Base-by-base conservation (phyloP, 2,113 vertebrate genomes). In the Cyanocitta stelleri region DNA sequence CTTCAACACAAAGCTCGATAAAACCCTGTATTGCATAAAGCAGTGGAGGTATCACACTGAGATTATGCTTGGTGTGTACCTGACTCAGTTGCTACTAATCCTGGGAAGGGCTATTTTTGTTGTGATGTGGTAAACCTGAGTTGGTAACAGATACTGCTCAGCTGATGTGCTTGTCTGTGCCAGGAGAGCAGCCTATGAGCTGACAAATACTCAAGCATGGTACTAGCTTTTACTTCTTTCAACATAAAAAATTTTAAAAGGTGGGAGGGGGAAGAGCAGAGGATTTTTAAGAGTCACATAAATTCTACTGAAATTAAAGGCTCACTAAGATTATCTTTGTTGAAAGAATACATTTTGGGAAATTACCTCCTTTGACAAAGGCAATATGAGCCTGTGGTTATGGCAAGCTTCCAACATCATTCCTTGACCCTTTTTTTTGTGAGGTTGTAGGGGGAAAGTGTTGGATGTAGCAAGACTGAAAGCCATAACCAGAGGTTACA, bases 11-110 rank as follows among this genome's bases (percentile, higher is more conserved):
- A 8, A 39, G 2, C 3, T 6, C 2, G 4, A 1, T 41, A 11
- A 44, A 52, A 6, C 11, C 4, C 4, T 0, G 0, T 6, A 0
- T 10, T 30, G 7, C 22, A 0, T 9, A 13, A 35, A 58, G 48
- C 4, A 2, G 26, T 1, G 1, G 6, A 22, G 4, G 3, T 20
- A 1, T 4, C 0, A 0, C 1, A 0, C 8, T 2, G 32, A 16
- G 39, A 3, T 41, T 35, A 4, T 0, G 0, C 13, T 6, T 4
- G 15, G 5, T 26, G 43, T 20, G 56, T 3, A 6, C 22, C 3
- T 71, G 5, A 0, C 16, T 54, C 7, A 0, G 10, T 49, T 69
- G 26, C 4, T 5, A 4, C 4, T n/a, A 6, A 23, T 33, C 17
- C 5, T 5, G 5, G 15, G 9, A 24, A n/a, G 32, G 19, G 23